These are phyloP conservation scores for Oryzias sinensis DNA, from an alignment of 2,797 vertebrate species.

Conservation along the genomic window DNA sequence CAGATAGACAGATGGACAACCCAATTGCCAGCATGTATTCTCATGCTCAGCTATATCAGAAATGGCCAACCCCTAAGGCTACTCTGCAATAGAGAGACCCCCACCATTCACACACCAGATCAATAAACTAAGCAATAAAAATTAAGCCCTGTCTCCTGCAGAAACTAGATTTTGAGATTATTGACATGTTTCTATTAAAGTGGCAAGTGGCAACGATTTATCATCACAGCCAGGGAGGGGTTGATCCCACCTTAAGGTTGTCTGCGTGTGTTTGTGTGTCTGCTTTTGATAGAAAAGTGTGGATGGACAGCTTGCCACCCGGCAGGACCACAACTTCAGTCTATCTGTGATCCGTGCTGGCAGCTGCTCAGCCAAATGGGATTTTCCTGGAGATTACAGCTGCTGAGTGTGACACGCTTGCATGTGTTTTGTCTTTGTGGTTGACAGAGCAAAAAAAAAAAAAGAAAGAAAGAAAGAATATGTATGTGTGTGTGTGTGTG, in stretches of 20 bases:
- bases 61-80: conserved; percentile 39
- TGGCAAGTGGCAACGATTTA: conserved; percentile 54
- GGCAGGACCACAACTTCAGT: conserved; percentile 66
- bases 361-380: conserved; percentile 83
- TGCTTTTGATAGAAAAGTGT: conserved; percentile 43
- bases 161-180: conserved; percentile 39
- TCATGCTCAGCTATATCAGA: conserved; percentile 34
- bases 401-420: conserved; percentile 68
- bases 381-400: conserved; percentile 81
- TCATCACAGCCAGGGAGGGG: conserved; percentile 29
- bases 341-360: conserved; percentile 75
- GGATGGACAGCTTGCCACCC: conserved; percentile 81
- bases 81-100: conserved; percentile 30
- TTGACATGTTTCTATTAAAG: conserved; percentile 55
- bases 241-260: conserved; percentile 46
- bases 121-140: conserved; percentile 56
- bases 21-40: conserved; percentile 40
- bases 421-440: conserved; percentile 73
- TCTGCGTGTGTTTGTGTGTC: conserved; percentile 29
- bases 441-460: conserved; percentile 47
- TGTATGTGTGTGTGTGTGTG: conserved; percentile 5
- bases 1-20: conserved; percentile 47
- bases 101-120: conserved; percentile 37
- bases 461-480: too few relatives aligned
- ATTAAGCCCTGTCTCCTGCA: conserved; percentile 53